Base-by-base conservation (phyloP, 2,888 invertebrate genomes). In the Antitype chi region DNA sequence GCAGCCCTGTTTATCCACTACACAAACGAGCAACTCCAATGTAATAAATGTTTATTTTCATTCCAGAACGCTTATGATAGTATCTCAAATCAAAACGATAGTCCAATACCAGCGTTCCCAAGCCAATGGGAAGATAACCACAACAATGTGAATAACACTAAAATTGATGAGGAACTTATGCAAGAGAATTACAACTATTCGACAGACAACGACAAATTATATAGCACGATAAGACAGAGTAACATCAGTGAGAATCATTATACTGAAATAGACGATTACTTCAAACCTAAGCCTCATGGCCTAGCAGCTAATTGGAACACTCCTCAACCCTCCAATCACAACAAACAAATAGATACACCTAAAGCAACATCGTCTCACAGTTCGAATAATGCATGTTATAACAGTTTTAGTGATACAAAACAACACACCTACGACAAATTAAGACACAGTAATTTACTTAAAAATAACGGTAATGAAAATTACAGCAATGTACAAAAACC, bases 201-300 rank as follows among this genome's bases (percentile, higher is more conserved):
- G 3, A 23, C 23, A 13, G 32, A 13, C 15, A 59, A 47, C 0
- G 62, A 43, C 4, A 72, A 25, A 25, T 32, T 57, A 2, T 8
- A 43, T 32, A 64, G 5, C 4, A 38, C 15, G 15, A n/a, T 66
- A 13, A 59, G 74, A n/a, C 67, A 68, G 6, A 82, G 80, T 68
- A 68, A 80, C 2, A 68, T 1, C 1, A 84, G 67, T 17, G 85
- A 82, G n/a, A 55, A 68, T 25, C 49, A 63, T 60, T 82, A 82
- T 25, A 71, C 53, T 60, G 82, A 82, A 84, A 82, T 82, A 28
- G 70, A 82, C 17, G 82, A 82, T n/a, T 23, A 68, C 23, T 0
- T 52, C 0, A 63, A 63, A 0, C 43, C 57, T 8, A 70, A 60
- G n/a, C 5, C 17, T 62, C 43, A 59, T 60, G 47, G 20, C 49